Conservation (phyloP, 2,113 vertebrate genomes). For the Equus przewalskii region DNA sequence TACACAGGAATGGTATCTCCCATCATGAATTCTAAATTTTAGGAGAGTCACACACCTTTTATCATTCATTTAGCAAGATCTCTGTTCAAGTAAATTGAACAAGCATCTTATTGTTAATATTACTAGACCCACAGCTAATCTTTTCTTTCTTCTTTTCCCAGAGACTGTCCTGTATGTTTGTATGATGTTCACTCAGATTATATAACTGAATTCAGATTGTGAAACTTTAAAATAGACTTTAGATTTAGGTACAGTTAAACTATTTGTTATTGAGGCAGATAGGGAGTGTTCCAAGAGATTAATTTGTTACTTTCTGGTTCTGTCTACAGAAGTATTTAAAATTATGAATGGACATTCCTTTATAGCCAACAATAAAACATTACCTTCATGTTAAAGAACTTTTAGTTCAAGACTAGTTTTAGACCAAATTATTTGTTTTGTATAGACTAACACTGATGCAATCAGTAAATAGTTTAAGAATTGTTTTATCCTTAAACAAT, state of each 20-base stretch:
- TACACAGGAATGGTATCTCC: background rate
- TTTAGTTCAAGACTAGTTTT: background rate
- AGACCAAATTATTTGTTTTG: background rate
- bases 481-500: constrained; percentile 18
- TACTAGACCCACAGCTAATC: constrained; percentile 62
- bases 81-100: constrained; percentile 66
- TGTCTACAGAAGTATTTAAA: background rate
- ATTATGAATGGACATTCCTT: background rate
- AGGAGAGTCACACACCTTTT: background rate
- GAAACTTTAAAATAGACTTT: constrained; percentile 58
- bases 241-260: constrained; percentile 52
- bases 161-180: background rate
- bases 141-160: background rate
- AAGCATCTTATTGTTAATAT: constrained; percentile 62
- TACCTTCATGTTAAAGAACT: background rate
- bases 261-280: background rate
- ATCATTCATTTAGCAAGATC: background rate
- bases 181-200: constrained; percentile 12
- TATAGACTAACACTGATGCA: background rate
- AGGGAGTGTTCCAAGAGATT: background rate
- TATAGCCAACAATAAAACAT: background rate
- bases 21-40: background rate
- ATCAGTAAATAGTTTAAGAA: background rate
- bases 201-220: constrained; percentile 65
- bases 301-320: background rate